Conservation (phyloP, 2,888 invertebrate species). For the Trachelus tabidus region DNA sequence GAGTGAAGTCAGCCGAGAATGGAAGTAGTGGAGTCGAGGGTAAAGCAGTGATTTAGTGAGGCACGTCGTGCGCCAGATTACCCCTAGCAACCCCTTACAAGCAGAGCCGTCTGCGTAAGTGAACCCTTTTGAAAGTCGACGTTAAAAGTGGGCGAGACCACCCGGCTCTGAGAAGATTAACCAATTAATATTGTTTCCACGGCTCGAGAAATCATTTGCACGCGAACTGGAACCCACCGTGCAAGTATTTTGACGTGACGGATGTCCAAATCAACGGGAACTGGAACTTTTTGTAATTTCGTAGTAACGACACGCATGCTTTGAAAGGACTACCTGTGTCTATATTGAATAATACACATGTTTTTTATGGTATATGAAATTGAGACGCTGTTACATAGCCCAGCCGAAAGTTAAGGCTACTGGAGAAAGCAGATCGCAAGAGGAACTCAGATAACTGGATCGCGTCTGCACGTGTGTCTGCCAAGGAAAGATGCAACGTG, state of each 20-base stretch:
- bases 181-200: slow-evolving; percentile 44
- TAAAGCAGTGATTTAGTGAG: slow-evolving; percentile 37
- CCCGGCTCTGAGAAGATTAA: slow-evolving; percentile 44
- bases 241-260: not conserved
- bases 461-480: not conserved
- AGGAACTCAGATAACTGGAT: not conserved
- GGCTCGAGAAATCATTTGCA: not conserved
- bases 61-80: slow-evolving; percentile 42
- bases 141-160: slow-evolving; percentile 38
- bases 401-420: not conserved
- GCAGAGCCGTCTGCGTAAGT: slow-evolving; percentile 15
- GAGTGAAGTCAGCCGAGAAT: slow-evolving; percentile 14
- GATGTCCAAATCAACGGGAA: not conserved
- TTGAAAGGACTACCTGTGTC: not conserved
- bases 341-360: not conserved
- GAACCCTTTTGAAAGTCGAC: slow-evolving; percentile 30
- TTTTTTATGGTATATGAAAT: not conserved
- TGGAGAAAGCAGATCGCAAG: not conserved
- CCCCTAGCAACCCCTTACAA: slow-evolving; percentile 39
- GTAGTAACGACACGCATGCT: too few species aligned
- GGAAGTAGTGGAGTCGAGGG: slow-evolving; percentile 16
- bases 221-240: not conserved
- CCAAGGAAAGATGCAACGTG: not conserved
- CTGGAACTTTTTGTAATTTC: not conserved
- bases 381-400: not conserved